Conservation (phyloP, 2,888 invertebrate genomes). For the Tipula helvola region DNA sequence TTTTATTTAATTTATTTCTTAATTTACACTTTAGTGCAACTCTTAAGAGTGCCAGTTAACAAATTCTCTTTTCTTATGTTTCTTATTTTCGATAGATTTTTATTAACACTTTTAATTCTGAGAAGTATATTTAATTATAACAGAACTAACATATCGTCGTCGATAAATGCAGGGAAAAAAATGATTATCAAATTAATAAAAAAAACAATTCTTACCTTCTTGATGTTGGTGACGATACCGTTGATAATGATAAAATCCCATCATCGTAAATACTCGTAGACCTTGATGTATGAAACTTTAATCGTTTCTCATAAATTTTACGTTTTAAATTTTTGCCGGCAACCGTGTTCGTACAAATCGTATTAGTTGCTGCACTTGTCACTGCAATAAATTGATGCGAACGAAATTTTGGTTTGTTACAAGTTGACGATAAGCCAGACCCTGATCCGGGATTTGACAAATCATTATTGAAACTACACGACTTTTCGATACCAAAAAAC, state of each 20-base stretch:
- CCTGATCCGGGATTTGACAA: background rate
- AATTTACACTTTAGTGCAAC: no score
- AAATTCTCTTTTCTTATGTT: no score
- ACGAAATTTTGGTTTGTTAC: background rate
- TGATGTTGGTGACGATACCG: background rate
- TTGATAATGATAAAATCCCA: background rate
- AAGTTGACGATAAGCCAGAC: background rate
- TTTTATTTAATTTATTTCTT: no score
- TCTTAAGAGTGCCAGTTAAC: no score
- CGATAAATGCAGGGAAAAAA: no score
- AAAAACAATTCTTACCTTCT: background rate
- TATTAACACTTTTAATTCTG: no score
- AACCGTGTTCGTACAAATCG: background rate
- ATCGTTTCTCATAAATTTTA: background rate
- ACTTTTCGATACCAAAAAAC: conserved; percentile 4
- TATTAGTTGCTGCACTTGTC: background rate
- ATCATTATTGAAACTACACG: background rate
- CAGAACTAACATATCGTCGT: no score
- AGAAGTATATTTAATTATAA: no score
- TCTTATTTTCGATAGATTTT: no score
- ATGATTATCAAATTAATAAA: background rate
- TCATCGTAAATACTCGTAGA: background rate
- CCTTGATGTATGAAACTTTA: background rate
- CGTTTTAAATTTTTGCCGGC: background rate
- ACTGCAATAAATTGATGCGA: background rate